phyloP scores from a whole-genome alignment of 2,888 invertebrate genomes.

The Meandrusa payeni region DNA sequence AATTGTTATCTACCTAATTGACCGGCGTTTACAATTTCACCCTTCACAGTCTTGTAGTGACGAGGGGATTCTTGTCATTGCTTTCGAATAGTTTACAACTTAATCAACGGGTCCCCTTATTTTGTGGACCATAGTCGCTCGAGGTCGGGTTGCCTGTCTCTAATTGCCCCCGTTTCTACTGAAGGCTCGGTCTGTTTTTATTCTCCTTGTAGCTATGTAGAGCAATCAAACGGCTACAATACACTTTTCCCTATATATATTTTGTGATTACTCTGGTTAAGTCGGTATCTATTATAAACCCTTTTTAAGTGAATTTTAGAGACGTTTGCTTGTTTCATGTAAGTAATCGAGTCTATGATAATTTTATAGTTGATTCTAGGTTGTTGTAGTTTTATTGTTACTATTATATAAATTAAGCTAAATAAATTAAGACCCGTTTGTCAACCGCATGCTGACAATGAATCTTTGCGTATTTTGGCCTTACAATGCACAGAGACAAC shows the following conservation, averaged over 20 bases:
- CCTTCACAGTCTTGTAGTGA: slow-evolving; percentile 10
- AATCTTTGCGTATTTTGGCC: too few species aligned
- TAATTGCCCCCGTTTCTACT: slow-evolving; percentile 24
- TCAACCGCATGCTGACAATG: too few species aligned
- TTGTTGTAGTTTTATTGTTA: too few species aligned
- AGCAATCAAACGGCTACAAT: slow-evolving; percentile 20
- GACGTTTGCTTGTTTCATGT: background rate
- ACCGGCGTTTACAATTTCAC: slow-evolving; percentile 17
- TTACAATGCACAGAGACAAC: too few species aligned
- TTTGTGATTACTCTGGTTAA: slow-evolving; percentile 4
- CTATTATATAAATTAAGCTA: too few species aligned
- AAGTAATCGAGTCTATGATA: background rate
- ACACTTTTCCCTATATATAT: slow-evolving; percentile 9
- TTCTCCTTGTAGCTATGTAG: slow-evolving; percentile 17
- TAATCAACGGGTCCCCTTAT: slow-evolving; percentile 30
- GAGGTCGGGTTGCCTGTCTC: slow-evolving; percentile 23
- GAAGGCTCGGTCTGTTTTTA: slow-evolving; percentile 17
- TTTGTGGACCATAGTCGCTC: slow-evolving; percentile 26
- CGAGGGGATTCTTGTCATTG: slow-evolving; percentile 21
- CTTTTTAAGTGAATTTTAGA: too few species aligned
- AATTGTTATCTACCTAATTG: slow-evolving; percentile 14
- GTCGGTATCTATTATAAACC: background rate
- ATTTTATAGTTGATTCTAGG: background rate
- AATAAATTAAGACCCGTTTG: too few species aligned
- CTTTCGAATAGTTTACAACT: slow-evolving; percentile 28